Conservation (phyloP, 2,888 invertebrate species). For the Charanyca ferruginea region DNA sequence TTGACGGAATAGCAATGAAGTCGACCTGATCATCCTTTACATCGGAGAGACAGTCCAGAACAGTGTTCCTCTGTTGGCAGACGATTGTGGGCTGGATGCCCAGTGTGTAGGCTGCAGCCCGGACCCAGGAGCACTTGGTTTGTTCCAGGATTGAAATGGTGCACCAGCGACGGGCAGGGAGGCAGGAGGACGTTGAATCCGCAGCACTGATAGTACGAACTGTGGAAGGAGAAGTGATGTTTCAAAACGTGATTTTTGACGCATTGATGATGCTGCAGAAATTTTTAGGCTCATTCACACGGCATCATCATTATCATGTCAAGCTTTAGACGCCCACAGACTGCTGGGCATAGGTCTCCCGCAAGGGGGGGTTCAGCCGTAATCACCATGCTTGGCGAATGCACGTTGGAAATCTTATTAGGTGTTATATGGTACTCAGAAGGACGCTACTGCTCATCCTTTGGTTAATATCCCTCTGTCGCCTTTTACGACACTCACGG, state of each 20-base stretch:
- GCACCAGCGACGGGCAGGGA: conserved; percentile 91
- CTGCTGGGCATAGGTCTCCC: too few species aligned
- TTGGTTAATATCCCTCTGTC: too few species aligned
- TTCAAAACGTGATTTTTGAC: not conserved
- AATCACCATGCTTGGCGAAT: too few species aligned
- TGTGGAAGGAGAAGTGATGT: conserved; percentile 58
- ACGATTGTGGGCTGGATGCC: conserved; percentile 92
- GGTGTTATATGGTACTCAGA: too few species aligned
- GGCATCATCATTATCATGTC: too few species aligned
- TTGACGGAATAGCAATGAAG: conserved; percentile 91
- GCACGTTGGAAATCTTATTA: too few species aligned
- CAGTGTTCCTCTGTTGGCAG: conserved; percentile 84
- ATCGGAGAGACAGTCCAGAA: conserved; percentile 90
- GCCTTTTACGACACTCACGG: too few species aligned
- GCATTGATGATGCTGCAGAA: too few species aligned
- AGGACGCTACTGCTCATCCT: too few species aligned
- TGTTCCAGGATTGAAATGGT: conserved; percentile 89
- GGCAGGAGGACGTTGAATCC: conserved; percentile 74
- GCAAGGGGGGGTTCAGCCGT: too few species aligned
- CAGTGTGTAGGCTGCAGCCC: conserved; percentile 88
- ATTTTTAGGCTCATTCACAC: too few species aligned
- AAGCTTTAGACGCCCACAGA: too few species aligned
- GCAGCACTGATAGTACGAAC: conserved; percentile 76
- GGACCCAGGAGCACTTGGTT: conserved; percentile 92
- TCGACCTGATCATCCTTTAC: conserved; percentile 89